A percentile compares a stretch with the other conserved stretches of the same genome.
Evolutionary conservation across 2,797 vertebrate genomes (phyloP).

Genomic region (Numenius phaeopus): DNA sequence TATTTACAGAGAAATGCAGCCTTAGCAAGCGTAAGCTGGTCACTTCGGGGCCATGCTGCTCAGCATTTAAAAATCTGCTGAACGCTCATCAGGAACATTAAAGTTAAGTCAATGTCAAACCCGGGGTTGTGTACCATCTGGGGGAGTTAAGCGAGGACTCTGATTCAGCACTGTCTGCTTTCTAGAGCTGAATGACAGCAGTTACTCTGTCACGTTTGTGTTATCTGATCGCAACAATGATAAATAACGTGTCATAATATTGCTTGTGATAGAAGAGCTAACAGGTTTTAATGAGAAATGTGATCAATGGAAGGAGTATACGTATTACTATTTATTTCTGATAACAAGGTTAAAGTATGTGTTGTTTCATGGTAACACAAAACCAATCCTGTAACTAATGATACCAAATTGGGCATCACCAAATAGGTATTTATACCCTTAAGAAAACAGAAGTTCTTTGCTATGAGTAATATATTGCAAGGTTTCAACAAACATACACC

Average conservation of each 20-base stretch:
- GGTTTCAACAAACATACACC: background rate
- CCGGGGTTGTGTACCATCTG: background rate
- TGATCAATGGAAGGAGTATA: background rate
- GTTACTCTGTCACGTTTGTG: background rate
- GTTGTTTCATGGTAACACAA: background rate
- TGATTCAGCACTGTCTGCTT: conserved; percentile 59
- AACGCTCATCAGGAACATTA: background rate
- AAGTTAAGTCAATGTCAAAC: conserved; percentile 26
- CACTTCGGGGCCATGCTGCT: background rate
- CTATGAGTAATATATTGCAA: background rate
- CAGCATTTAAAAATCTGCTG: background rate
- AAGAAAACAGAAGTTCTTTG: conserved; percentile 13
- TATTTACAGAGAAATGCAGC: background rate
- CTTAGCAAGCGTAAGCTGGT: background rate
- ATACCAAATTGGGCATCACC: background rate
- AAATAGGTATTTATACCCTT: background rate
- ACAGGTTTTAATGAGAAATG: background rate
- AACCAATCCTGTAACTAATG: background rate
- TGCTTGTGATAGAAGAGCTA: background rate
- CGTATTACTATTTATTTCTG: fast-evolving
- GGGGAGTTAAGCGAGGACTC: conserved; percentile 33
- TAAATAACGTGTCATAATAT: background rate
- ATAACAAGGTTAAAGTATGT: background rate
- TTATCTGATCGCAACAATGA: background rate
- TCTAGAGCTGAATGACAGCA: background rate